A percentile compares a stretch with the other conserved stretches of the same genome.
These are phyloP conservation scores for Ciconia boyciana DNA, from an alignment of 2,113 vertebrate genomes.

Conservation along the genomic window DNA sequence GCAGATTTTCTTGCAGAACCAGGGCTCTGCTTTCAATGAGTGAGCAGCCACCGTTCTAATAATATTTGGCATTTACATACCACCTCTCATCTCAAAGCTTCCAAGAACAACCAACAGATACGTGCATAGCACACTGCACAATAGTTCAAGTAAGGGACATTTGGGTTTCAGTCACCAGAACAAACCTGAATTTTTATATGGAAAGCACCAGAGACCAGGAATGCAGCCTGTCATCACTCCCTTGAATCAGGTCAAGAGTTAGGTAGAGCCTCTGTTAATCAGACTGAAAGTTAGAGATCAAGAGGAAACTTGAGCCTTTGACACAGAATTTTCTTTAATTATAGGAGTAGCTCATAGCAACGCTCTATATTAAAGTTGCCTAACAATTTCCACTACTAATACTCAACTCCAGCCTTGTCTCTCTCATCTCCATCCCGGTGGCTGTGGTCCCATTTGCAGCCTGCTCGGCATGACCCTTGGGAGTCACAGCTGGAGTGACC, in stretches of 20 bases:
- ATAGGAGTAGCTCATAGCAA: not conserved
- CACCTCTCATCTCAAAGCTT: not conserved
- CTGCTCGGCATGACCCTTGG: not conserved
- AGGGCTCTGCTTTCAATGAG: not conserved
- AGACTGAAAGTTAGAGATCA: not conserved
- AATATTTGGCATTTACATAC: not conserved
- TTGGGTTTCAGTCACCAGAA: not conserved
- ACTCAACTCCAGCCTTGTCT: not conserved
- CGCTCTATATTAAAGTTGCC: not conserved
- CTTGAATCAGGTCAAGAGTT: not conserved
- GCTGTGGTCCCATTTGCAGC: not conserved
- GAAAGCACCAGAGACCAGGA: not conserved
- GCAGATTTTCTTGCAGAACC: not conserved
- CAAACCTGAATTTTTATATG: not conserved
- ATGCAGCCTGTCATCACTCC: not conserved
- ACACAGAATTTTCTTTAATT: not conserved
- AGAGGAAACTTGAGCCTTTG: not conserved
- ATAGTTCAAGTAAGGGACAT: not conserved
- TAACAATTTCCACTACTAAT: not conserved
- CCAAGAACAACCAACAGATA: not conserved
- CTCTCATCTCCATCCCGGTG: not conserved
- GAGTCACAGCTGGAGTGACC: not conserved
- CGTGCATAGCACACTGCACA: not conserved
- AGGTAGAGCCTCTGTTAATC: not conserved
- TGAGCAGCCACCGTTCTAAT: not conserved